These are phyloP conservation scores for Coracopsis vasa DNA, from an alignment of 2,113 vertebrate genomes.

Conservation along the genomic window DNA sequence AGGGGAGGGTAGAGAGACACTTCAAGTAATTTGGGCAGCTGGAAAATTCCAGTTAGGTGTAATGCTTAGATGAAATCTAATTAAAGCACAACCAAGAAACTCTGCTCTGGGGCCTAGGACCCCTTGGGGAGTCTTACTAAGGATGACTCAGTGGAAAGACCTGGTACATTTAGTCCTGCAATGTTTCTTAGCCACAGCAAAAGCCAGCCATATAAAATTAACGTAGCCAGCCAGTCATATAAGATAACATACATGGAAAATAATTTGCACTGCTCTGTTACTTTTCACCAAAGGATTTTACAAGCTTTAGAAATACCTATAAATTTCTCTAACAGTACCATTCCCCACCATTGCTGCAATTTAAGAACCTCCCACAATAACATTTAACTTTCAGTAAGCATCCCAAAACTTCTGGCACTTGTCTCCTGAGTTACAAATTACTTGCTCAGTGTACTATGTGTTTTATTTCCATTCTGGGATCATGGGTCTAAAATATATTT, in stretches of 20 bases:
- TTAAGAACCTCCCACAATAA: background rate
- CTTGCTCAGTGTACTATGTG: background rate
- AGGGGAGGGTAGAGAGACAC: background rate
- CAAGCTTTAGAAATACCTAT: background rate
- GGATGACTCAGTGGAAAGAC: background rate
- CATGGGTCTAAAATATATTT: background rate
- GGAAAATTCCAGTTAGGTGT: conserved; percentile 31
- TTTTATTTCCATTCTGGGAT: background rate
- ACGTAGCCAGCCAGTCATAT: background rate
- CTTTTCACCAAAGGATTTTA: background rate
- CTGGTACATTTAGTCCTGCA: background rate
- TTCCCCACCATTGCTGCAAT: background rate
- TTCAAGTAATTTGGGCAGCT: background rate
- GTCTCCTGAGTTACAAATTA: background rate
- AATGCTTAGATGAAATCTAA: background rate
- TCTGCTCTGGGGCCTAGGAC: background rate
- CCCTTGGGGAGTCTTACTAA: background rate
- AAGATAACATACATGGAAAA: background rate
- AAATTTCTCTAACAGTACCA: background rate
- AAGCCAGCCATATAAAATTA: background rate
- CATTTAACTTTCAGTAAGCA: background rate
- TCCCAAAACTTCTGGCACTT: background rate
- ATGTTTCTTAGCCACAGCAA: background rate
- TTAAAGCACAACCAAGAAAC: background rate
- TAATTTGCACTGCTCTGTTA: background rate